These are phyloP conservation scores for Trichacis sp. DNA, from an alignment of 2,888 invertebrate genomes.

Conservation along the genomic window DNA sequence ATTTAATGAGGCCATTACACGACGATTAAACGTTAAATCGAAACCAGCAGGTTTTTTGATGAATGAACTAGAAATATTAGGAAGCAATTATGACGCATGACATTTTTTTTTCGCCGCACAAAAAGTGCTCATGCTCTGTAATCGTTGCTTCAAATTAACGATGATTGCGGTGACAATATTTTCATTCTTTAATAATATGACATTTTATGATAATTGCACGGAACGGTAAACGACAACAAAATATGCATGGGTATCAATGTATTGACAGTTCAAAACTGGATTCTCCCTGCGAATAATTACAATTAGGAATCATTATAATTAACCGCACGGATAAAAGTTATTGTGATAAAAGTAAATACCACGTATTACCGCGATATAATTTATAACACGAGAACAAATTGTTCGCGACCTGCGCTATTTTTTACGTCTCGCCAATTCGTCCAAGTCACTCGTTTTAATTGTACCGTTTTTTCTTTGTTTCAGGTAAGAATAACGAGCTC, in stretches of 20 bases:
- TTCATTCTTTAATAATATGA: neutral
- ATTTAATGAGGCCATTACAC: neutral
- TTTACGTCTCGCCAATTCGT: too few species aligned
- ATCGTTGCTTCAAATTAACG: neutral
- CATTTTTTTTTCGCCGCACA: neutral
- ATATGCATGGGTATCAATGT: neutral
- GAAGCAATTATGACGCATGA: neutral
- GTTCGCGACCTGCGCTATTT: neutral
- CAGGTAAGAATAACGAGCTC: neutral
- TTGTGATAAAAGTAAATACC: neutral
- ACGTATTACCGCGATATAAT: neutral
- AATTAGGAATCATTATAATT: slow-evolving; percentile 5
- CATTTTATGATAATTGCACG: neutral
- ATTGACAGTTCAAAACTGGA: neutral
- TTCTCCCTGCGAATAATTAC: neutral
- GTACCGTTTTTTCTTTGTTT: neutral
- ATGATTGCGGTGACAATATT: neutral
- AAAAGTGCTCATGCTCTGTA: neutral
- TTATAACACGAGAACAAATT: slow-evolving; percentile 1
- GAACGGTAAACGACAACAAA: neutral
- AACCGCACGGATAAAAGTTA: neutral
- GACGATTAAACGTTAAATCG: neutral
- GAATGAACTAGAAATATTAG: neutral
- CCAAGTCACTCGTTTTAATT: too few species aligned
- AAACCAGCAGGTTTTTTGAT: too few species aligned